phyloP scores from a whole-genome alignment of 2,888 invertebrate genomes.

The Hydraecia micacea region DNA sequence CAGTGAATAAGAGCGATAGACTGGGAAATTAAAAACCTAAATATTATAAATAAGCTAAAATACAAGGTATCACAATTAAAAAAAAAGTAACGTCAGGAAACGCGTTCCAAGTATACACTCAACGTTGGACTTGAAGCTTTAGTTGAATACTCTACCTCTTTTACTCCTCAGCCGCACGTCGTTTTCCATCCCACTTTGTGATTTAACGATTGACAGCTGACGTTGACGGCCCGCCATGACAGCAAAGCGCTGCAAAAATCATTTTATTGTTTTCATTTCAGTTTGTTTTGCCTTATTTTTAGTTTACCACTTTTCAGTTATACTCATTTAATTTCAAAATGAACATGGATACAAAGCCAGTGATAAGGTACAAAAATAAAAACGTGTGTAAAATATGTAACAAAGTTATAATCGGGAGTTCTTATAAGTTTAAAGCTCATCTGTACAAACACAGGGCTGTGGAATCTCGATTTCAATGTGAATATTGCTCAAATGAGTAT shows the following conservation, averaged over 20 bases:
- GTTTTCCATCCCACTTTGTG: neutral
- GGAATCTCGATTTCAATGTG: conserved; percentile 74
- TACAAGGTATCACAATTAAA: neutral
- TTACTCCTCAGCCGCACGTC: neutral
- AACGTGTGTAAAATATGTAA: conserved; percentile 73
- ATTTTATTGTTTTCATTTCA: conserved; percentile 33
- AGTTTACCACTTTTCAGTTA: conserved; percentile 39
- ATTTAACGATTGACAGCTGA: conserved; percentile 23
- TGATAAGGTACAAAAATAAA: conserved; percentile 48
- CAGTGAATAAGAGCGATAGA: no score
- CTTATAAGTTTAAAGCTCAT: conserved; percentile 72
- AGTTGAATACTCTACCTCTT: neutral
- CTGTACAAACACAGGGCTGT: conserved; percentile 77
- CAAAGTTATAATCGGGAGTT: conserved; percentile 71
- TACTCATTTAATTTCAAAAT: conserved; percentile 46
- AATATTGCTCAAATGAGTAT: conserved; percentile 75
- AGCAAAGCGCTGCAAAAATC: neutral
- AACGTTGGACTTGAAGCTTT: neutral
- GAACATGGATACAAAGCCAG: conserved; percentile 56
- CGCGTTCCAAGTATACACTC: neutral
- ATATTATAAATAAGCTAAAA: neutral
- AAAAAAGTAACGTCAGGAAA: neutral
- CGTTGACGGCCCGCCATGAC: conserved; percentile 11
- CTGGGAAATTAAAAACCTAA: no score
- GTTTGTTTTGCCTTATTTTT: conserved; percentile 46